phyloP scores from a whole-genome alignment of 2,888 invertebrate genomes.

The Microlaimidae sp. region DNA sequence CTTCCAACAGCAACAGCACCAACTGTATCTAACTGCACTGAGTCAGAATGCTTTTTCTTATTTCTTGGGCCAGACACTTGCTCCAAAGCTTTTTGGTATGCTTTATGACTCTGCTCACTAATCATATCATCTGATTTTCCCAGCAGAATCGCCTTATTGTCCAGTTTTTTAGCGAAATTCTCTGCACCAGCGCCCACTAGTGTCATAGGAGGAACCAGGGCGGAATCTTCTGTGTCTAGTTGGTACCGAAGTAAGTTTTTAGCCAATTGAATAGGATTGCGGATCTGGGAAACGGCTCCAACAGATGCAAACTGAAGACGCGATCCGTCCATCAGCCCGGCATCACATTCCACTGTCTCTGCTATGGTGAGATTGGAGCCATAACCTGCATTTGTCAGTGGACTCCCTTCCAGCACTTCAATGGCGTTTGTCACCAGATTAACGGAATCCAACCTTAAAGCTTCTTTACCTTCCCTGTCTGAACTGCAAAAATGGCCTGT shows the following conservation, averaged over 20 bases:
- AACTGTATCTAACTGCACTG: too few species aligned
- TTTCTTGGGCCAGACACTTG: too few species aligned
- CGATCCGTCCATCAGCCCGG: conserved; percentile 78
- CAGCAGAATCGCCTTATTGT: too few species aligned
- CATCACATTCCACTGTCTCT: conserved; percentile 85
- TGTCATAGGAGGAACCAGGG: conserved; percentile 18
- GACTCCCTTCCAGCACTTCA: conserved; percentile 63
- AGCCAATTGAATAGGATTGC: conserved; percentile 53
- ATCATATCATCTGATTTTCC: too few species aligned
- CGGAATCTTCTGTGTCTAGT: background rate
- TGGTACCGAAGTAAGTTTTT: conserved; percentile 17
- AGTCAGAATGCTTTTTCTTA: too few species aligned
- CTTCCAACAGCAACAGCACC: too few species aligned
- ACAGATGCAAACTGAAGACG: conserved; percentile 60
- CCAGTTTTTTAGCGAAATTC: conserved; percentile 5
- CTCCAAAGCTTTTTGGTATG: too few species aligned
- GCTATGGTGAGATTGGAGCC: conserved; percentile 80
- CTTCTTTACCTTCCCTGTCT: too few species aligned
- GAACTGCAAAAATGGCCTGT: too few species aligned
- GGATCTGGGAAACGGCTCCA: conserved; percentile 59
- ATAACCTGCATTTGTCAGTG: conserved; percentile 72
- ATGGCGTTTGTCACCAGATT: too few species aligned
- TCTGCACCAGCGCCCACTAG: conserved; percentile 8
- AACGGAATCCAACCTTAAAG: too few species aligned
- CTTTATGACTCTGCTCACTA: too few species aligned